Base-by-base conservation (phyloP, 2,888 invertebrate genomes). In the Epirrita christyi region DNA sequence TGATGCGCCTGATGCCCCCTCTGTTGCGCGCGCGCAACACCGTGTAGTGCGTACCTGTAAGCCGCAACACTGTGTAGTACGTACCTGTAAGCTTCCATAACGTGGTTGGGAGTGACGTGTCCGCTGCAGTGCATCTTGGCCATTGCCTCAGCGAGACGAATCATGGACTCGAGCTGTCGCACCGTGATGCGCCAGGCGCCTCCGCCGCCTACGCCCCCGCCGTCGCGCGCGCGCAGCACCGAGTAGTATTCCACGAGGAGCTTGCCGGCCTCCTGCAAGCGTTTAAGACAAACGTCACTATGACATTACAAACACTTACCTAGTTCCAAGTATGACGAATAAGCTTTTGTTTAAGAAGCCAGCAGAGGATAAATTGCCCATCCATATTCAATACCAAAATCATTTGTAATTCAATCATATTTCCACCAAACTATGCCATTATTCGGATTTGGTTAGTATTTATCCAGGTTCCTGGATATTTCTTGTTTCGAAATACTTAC, bases 41-140 rank as follows among this genome's bases (percentile, higher is more conserved):
- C 28, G 28, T 9, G 21, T 21, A 21, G 21, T 21, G 4, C 21
- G 10, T 45, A 78, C 78, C 78, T 73, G 71, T 83, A 80, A 0
- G 84, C 84, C 11, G 0, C 36, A 5, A 3, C 43, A 8, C 41
- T 11, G 28, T 9, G 21, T 21, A 21, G 21, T 21, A 21, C 21
- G 10, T 45, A 78, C 78, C 78, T 73, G 71, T 83, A 80, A 0
- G 84, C 84, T 89, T 99, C 99, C 75, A 95, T 95, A 0, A 99
- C 99, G 80, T 99, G 99, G 37, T 94, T 95, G 0, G 95, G 93
- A 4, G 95, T 94, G 10, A 99, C 98, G 80, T 96, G 96, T 50
- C 98, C 97, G 67, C 95, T 95, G 85, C 99, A 99, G 86, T 99
- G 97, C 93, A 99, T 94, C 85, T 98, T 96, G 49, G 99, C 99